A percentile compares a stretch with the other conserved stretches of the same genome.
These are phyloP conservation scores for Plagiodera versicolora DNA, from an alignment of 2,888 invertebrate species.

Conservation along the genomic window DNA sequence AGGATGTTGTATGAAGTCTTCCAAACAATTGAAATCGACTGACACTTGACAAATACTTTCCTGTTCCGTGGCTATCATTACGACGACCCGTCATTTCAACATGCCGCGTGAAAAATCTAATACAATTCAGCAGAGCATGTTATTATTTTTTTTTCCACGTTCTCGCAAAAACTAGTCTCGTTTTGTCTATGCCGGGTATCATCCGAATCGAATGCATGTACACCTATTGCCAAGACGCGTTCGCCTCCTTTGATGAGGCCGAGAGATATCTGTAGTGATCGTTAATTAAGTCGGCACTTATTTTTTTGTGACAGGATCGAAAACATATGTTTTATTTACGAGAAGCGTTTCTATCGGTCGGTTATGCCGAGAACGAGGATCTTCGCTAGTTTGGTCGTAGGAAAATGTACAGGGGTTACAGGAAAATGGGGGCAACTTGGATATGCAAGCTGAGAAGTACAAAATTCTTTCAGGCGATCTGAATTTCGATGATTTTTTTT, in stretches of 20 bases:
- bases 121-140: neutral
- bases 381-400: neutral
- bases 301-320: conserved; percentile 18
- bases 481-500: too few species aligned
- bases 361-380: neutral
- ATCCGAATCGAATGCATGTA: neutral
- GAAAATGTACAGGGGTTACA: too few species aligned
- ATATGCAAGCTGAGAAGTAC: too few species aligned
- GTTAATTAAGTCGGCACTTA: conserved; percentile 29
- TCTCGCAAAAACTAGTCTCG: neutral
- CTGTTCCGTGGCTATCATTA: too few species aligned
- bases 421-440: too few species aligned
- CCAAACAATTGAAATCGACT: too few species aligned
- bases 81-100: too few species aligned
- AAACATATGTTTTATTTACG: conserved; percentile 20
- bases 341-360: neutral
- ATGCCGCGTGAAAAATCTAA: too few species aligned
- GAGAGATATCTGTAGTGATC: conserved; percentile 18
- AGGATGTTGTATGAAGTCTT: too few species aligned
- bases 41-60: too few species aligned
- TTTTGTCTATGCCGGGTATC: neutral
- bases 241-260: conserved; percentile 24
- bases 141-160: neutral
- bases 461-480: too few species aligned
- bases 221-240: neutral